A percentile compares a stretch with the other conserved stretches of the same genome.
Conservation (phyloP, 37 sponge, comb jelly and placozoan species). For the Crambe crambe region DNA sequence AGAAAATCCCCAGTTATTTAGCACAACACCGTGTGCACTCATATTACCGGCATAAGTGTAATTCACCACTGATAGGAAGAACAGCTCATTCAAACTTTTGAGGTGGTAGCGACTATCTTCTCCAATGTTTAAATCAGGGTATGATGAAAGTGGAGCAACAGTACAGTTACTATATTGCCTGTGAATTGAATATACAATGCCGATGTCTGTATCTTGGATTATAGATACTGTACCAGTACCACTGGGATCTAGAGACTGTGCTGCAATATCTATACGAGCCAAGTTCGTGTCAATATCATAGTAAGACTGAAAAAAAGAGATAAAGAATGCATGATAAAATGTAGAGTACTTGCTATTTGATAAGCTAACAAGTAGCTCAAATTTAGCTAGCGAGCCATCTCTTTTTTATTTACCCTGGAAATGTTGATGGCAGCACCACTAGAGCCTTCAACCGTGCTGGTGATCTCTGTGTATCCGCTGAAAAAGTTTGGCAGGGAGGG, state of each 20-base stretch:
- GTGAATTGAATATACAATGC: not conserved
- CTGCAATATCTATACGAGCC: not conserved
- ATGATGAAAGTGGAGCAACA: not conserved
- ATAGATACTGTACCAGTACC: not conserved
- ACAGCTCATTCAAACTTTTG: not conserved
- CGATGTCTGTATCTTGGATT: not conserved
- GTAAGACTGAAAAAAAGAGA: not conserved
- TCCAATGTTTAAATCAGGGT: not conserved
- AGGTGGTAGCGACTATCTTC: not conserved
- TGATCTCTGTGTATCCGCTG: not conserved
- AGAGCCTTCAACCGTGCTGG: not conserved
- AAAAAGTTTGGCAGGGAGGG: not conserved
- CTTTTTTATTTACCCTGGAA: not conserved
- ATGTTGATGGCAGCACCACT: not conserved
- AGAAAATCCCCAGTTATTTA: not conserved
- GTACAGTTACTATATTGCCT: conserved; percentile 7
- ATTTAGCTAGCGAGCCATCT: not conserved
- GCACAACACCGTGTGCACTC: not conserved
- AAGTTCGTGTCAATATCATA: not conserved
- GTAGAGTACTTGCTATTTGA: no score
- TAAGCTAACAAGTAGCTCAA: not conserved
- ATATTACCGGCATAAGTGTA: not conserved
- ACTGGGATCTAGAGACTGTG: not conserved
- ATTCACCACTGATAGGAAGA: not conserved
- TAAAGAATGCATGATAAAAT: no score